Percentiles rank a stretch among this genome's conserved stretches.
These are phyloP conservation scores for Myripristis jacobus DNA, from an alignment of 2,797 vertebrate species.

Conservation along the genomic window DNA sequence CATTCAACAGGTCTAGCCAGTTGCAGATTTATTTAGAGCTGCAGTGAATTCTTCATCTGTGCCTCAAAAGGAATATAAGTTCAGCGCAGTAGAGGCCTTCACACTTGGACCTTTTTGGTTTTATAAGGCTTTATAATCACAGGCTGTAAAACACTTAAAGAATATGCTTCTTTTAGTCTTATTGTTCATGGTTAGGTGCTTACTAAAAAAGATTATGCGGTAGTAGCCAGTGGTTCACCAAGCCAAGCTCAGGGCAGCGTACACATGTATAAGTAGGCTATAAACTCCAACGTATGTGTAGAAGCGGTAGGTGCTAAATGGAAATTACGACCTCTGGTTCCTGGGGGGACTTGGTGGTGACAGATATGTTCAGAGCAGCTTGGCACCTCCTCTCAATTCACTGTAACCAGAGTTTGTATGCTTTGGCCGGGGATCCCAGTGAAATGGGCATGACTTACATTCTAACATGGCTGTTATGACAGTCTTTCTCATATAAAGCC, in stretches of 20 bases:
- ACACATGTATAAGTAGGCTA: constrained; percentile 7
- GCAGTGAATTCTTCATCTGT: constrained; percentile 39
- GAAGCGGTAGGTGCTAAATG: constrained; percentile 62
- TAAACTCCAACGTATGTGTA: constrained; percentile 36
- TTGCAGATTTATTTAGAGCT: constrained; percentile 60
- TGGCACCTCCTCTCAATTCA: constrained; percentile 58
- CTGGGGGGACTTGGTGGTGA: constrained; percentile 42
- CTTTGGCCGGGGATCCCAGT: constrained; percentile 59
- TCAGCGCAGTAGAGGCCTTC: constrained; percentile 12
- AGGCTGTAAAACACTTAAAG: constrained; percentile 22
- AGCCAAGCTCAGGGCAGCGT: constrained; percentile 1
- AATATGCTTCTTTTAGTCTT: constrained; percentile 24
- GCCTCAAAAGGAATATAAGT: constrained; percentile 7
- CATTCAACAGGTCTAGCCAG: constrained; percentile 16
- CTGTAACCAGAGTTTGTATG: constrained; percentile 69
- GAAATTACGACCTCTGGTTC: constrained; percentile 61
- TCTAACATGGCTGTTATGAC: constrained; percentile 68
- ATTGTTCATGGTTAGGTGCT: not conserved
- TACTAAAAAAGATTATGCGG: not conserved
- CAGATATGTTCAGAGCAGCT: constrained; percentile 56
- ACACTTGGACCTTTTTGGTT: constrained; percentile 25
- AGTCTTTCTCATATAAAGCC: constrained; percentile 62
- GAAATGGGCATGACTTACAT: constrained; percentile 56
- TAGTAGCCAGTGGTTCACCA: constrained; percentile 13
- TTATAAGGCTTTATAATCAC: constrained; percentile 22